phyloP scores from a whole-genome alignment of 2,888 invertebrate species.

The Cephonodes hylas region DNA sequence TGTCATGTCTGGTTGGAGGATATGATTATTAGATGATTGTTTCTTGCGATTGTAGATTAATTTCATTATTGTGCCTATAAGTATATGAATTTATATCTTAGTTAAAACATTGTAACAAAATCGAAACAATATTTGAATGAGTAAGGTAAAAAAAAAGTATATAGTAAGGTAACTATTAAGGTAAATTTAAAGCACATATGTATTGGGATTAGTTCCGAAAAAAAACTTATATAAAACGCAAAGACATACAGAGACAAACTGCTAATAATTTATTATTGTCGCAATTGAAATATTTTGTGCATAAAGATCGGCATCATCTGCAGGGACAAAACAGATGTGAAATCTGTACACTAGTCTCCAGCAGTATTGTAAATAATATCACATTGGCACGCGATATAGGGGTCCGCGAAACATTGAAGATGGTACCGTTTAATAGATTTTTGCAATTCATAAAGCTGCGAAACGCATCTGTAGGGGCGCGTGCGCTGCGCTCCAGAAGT shows the following conservation, averaged over 20 bases:
- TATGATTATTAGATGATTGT: no score
- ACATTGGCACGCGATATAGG: constrained; percentile 16
- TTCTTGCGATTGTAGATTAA: no score
- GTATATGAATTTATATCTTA: no score
- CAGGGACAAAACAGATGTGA: constrained; percentile 28
- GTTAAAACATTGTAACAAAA: no score
- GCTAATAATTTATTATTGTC: background rate
- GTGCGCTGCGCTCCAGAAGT: constrained; percentile 52
- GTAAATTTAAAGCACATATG: no score
- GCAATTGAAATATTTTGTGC: background rate
- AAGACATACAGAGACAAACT: background rate
- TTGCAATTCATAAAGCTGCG: constrained; percentile 37
- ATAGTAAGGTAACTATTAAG: no score
- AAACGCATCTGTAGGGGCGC: constrained; percentile 60
- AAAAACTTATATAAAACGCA: no score
- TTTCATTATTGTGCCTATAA: no score
- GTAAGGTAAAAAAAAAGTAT: no score
- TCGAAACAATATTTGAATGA: no score
- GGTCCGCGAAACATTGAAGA: background rate
- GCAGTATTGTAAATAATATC: constrained; percentile 19
- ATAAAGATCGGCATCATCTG: background rate
- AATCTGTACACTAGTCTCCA: constrained; percentile 22
- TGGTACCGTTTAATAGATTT: constrained; percentile 18
- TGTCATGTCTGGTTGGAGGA: no score
- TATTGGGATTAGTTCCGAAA: no score